phyloP scores from a whole-genome alignment of 2,113 vertebrate genomes.

The Heloderma charlesbogerti region DNA sequence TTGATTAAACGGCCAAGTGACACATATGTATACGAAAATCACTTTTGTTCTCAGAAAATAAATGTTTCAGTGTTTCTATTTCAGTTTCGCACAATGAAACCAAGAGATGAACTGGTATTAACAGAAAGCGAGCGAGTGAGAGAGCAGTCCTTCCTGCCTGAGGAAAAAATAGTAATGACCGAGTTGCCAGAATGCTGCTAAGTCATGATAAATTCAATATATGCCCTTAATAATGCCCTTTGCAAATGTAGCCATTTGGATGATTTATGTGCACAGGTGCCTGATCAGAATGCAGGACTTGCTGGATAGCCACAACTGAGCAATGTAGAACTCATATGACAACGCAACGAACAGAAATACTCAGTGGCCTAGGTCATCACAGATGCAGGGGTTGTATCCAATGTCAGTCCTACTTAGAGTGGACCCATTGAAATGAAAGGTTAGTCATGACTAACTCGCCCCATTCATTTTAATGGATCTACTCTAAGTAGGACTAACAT shows the following conservation, averaged over 20 bases:
- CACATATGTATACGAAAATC: background rate
- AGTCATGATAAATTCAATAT: conserved; percentile 25
- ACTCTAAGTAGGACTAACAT: no score
- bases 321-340: conserved; percentile 10
- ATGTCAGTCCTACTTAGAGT: no score
- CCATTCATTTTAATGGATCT: no score
- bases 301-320: conserved; percentile 18
- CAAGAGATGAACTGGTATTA: background rate
- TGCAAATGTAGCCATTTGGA: conserved; percentile 45
- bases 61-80: no score
- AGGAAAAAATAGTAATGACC: conserved; percentile 27
- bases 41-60: background rate
- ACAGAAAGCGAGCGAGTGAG: background rate
- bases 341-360: background rate
- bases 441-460: no score
- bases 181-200: conserved; percentile 25
- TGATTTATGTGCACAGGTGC: conserved; percentile 55
- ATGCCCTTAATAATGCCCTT: conserved; percentile 35
- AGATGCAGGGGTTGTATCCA: no score
- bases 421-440: no score
- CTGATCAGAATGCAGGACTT: conserved; percentile 42
- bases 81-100: background rate
- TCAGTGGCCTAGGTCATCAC: background rate
- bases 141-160: background rate
- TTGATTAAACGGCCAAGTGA: background rate